These are phyloP conservation scores for Loripinus fragilis DNA, from an alignment of 2,888 invertebrate species.

Conservation along the genomic window DNA sequence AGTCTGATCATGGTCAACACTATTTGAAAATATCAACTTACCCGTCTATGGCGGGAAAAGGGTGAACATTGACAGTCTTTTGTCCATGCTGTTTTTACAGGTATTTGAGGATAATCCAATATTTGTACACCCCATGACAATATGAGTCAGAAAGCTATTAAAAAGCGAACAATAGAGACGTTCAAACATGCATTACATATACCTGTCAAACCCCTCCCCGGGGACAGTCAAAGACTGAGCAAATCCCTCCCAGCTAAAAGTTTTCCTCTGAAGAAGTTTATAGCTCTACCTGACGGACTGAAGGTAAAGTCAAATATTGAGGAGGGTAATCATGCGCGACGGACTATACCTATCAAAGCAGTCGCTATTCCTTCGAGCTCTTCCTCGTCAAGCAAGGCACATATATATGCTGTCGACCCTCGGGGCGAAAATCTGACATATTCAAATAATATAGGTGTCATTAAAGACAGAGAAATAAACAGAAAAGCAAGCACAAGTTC, in stretches of 20 bases:
- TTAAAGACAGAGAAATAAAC: not conserved
- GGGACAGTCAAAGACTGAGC: slow-evolving; percentile 22
- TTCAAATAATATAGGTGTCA: slow-evolving; percentile 14
- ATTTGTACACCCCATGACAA: slow-evolving; percentile 20
- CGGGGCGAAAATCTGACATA: slow-evolving; percentile 21
- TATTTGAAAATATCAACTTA: no score
- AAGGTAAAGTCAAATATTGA: slow-evolving; percentile 55
- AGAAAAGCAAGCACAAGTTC: not conserved
- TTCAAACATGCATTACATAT: slow-evolving; percentile 39
- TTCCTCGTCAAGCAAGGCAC: slow-evolving; percentile 51
- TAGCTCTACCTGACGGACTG: slow-evolving; percentile 67
- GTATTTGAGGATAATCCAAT: slow-evolving; percentile 18
- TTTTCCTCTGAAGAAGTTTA: slow-evolving; percentile 70
- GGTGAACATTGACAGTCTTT: no score
- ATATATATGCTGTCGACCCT: slow-evolving; percentile 40
- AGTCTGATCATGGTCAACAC: no score
- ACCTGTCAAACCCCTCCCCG: slow-evolving; percentile 30
- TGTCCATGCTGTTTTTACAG: slow-evolving; percentile 1
- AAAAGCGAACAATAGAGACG: slow-evolving; percentile 53
- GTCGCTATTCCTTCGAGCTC: slow-evolving; percentile 56
- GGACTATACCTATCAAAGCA: slow-evolving; percentile 66
- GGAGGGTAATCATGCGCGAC: slow-evolving; percentile 39
- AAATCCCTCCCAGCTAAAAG: slow-evolving; percentile 49
- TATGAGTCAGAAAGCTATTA: slow-evolving; percentile 66
- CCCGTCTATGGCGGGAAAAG: no score